Base-by-base conservation (phyloP, 2,113 vertebrate species). In the Anolis sagrei region DNA sequence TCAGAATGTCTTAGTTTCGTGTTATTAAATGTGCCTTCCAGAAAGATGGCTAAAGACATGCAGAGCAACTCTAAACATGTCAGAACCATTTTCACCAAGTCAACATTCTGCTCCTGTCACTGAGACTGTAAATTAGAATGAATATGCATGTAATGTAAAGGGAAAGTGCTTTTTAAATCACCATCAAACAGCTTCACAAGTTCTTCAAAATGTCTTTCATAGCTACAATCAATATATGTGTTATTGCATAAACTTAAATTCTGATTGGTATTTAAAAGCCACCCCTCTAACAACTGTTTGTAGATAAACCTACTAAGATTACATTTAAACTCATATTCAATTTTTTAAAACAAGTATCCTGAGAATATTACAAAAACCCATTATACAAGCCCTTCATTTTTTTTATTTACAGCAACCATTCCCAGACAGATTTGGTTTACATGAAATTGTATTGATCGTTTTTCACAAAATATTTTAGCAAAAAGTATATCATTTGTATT, bases 321-420 rank as follows among this genome's bases (percentile, higher is more conserved):
- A 96, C 91, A 95, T 92, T 95, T 95, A 93, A 95, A 95, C 95
- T 95, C 82, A 94, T 91, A 95, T 94, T 95, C 95, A 86, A 95
- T 95, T 94, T 95, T 92, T 93, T 95, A 95, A 95, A 94, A 95
- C 76, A 95, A 93, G 94, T 94, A 96, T 96, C 96, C 96, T 97
- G 96, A 97, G 96, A 94, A 96, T 95, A 94, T 95, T 96, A 96
- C 91, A 95, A 96, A 44, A 96, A 93, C 94, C 95, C 91, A 62
- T 94, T 95, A 94, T 95, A 90, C 95, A 93, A 96, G 95, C 96
- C 96, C 94, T 96, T 96, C 95, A 94, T 91, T 95, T 95, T 81
- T 94, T 96, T 95, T 95, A 93, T 95, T 94, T 95, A 93, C 94
- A 92, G 93, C 92, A 91, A 92, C 94, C 94, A 93, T 94, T 90